Base-by-base conservation (phyloP, 2,888 invertebrate species). In the Dolichopus griseipennis region DNA sequence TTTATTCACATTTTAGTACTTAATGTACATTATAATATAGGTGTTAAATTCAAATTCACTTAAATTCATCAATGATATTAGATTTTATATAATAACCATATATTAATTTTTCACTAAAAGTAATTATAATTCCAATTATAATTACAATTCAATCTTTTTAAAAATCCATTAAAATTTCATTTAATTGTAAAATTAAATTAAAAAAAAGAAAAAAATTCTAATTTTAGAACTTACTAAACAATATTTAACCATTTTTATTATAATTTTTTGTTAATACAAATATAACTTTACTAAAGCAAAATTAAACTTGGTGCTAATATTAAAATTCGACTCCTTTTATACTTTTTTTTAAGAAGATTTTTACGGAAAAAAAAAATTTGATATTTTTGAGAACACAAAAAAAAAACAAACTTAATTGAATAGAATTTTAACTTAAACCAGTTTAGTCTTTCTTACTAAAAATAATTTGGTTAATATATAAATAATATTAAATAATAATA, bases 291-390 rank as follows among this genome's bases (percentile, higher is more conserved):
- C 15, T 18, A n/a, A 52, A 52, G 37, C 52, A 12, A 52, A 52
- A 52, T 52, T 12, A n/a, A 52, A 52, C 52, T 52, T n/a, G 18
- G 15, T 52, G 18, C 2, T n/a, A 52, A 12, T 6, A 2, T 3
- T 52, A n/a, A 52, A 18, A 18, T 52, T 52, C 52, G 52, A 52
- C 52, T 52, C 52, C 52, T 52, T 52, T 52, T 52, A 52, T 52
- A 52, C 52, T 52, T 4, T 52, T 43, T 43, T 52, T 52, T 18
- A 41, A 41, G 8, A n/a, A 9, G 8, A 41, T 15, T 12, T 12
- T 15, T 12, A 2, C 41, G 8, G 8, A 41, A 41, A 41, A 9
- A 41, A 41, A 41, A 41, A 41, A 41, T 41, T 41, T 41, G 15
- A 15, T 12, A 41, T 12, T 41, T 27, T 2, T 27, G n/a, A n/a